Evolutionary conservation across 2,888 invertebrate genomes (phyloP).

Genomic region (Ormyrus rosae): DNA sequence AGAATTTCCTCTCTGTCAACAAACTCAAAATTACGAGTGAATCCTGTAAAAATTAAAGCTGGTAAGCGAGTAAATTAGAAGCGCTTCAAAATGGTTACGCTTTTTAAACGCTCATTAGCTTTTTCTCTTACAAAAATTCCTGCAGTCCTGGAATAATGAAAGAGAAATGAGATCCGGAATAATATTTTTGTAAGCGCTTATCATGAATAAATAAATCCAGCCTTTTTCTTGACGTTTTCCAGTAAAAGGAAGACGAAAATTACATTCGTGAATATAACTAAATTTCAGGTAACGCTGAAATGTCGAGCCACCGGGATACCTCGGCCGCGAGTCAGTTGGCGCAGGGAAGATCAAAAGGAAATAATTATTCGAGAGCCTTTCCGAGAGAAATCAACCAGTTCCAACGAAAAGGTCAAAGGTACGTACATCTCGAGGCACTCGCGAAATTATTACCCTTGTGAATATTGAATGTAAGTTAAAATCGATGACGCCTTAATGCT

Average conservation of each 20-base stretch:
- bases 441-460: slow-evolving; percentile 9
- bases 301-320: slow-evolving; percentile 88
- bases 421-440: slow-evolving; percentile 29
- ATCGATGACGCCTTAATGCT: neutral
- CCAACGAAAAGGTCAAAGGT: slow-evolving; percentile 69
- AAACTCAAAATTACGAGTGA: too few species aligned
- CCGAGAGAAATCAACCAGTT: slow-evolving; percentile 60
- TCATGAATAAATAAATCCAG: slow-evolving; percentile 10
- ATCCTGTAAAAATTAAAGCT: too few species aligned
- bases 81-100: too few species aligned
- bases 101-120: too few species aligned
- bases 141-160: too few species aligned
- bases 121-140: too few species aligned
- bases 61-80: too few species aligned
- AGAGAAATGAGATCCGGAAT: neutral
- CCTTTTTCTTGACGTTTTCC: neutral
- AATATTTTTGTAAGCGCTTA: neutral
- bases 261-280: slow-evolving; percentile 14
- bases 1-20: too few species aligned
- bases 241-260: neutral
- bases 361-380: slow-evolving; percentile 85
- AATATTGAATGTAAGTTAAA: neutral
- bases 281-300: slow-evolving; percentile 75
- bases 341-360: slow-evolving; percentile 88
- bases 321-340: slow-evolving; percentile 88